Conservation (phyloP, 2,113 vertebrate species). For the Ia io region DNA sequence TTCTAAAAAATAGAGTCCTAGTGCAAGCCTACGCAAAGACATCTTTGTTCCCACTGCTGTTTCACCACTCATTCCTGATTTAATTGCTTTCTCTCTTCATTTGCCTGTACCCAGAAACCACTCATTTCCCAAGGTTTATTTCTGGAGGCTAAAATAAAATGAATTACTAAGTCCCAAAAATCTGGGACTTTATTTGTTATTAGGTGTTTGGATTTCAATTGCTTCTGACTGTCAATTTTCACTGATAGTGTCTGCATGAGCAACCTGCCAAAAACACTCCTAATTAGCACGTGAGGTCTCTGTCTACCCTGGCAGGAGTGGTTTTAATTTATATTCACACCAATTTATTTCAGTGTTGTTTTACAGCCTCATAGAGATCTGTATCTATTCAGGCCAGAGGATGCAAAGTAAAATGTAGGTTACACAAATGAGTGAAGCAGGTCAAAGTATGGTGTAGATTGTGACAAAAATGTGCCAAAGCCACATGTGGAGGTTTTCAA, state of each 20-base stretch:
- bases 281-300: not conserved
- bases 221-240: slow-evolving; percentile 12
- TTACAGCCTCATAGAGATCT: not conserved
- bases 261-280: not conserved
- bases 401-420: slow-evolving; percentile 5
- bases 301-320: not conserved
- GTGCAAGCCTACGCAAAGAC: not conserved
- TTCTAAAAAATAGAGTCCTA: not conserved
- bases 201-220: not conserved
- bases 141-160: not conserved
- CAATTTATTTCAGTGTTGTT: not conserved
- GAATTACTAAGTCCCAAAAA: not conserved
- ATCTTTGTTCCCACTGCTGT: not conserved
- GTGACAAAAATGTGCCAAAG: not conserved
- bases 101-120: not conserved
- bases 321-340: not conserved
- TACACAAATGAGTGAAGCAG: not conserved
- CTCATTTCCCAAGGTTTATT: not conserved
- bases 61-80: not conserved
- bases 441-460: not conserved
- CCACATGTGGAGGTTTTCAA: not conserved
- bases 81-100: not conserved
- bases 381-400: not conserved
- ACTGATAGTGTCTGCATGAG: not conserved
- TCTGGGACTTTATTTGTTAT: not conserved